Percentiles rank a stretch among this genome's conserved stretches.
Evolutionary conservation across 2,113 vertebrate species (phyloP).

Genomic region (Mustela nigripes): DNA sequence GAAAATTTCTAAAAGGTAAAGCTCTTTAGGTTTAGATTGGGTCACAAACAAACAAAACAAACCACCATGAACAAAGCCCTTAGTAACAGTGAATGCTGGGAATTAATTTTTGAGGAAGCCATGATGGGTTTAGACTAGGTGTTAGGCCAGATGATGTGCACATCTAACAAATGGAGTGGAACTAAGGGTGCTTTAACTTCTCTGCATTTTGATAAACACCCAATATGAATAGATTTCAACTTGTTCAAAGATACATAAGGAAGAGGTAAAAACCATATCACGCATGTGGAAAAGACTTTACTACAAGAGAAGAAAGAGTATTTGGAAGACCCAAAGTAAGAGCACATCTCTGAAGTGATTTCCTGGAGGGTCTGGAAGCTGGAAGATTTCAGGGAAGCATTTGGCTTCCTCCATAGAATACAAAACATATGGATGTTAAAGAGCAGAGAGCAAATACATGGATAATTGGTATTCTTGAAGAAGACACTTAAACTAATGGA

Average conservation of each 20-base stretch:
- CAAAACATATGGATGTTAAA: neutral
- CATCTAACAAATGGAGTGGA: neutral
- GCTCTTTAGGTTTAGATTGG: neutral
- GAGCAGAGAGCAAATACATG: neutral
- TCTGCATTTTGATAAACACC: neutral
- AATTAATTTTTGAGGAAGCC: neutral
- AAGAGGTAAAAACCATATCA: neutral
- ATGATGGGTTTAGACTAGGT: neutral
- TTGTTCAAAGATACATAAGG: constrained; percentile 18
- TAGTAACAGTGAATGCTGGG: neutral
- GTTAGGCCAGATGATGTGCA: neutral
- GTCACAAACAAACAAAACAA: constrained; percentile 19
- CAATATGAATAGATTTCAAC: constrained; percentile 19
- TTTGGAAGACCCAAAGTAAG: neutral
- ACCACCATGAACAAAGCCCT: neutral
- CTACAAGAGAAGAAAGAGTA: neutral
- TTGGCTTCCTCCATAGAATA: neutral
- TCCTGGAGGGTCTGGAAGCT: neutral
- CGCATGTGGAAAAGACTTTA: neutral
- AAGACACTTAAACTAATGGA: constrained; percentile 58
- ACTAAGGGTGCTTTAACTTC: neutral
- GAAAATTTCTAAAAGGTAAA: constrained; percentile 14
- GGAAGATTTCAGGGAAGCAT: neutral
- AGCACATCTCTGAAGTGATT: neutral
- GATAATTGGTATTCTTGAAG: constrained; percentile 36